These are phyloP conservation scores for Sphaerophoria taeniata DNA, from an alignment of 2,888 invertebrate species.

Conservation along the genomic window DNA sequence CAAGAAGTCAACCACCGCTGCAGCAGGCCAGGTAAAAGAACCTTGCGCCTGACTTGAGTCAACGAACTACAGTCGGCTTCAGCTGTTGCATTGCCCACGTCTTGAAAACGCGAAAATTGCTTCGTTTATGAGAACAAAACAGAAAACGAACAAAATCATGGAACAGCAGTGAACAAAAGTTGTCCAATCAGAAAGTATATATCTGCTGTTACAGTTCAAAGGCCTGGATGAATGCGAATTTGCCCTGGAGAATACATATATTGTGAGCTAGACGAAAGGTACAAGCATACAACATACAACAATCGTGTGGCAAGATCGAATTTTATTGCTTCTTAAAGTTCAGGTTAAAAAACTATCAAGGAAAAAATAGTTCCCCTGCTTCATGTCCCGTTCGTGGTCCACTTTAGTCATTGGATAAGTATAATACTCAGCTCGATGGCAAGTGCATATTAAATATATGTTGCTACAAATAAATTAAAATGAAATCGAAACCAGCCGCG, in stretches of 20 bases:
- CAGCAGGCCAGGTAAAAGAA: conserved; percentile 62
- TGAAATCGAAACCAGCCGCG: conserved; percentile 64
- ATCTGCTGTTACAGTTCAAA: conserved; percentile 70
- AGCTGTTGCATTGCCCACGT: conserved; percentile 35
- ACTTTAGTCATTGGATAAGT: no score
- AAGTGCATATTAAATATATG: conserved; percentile 20
- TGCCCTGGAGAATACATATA: conserved; percentile 61
- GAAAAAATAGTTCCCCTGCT: conserved; percentile 68
- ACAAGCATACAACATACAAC: conserved; percentile 5
- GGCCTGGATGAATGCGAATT: conserved; percentile 70
- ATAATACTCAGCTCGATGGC: neutral
- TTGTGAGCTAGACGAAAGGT: neutral
- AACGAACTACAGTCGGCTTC: conserved; percentile 53
- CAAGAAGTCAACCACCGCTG: conserved; percentile 63
- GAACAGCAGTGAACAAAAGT: conserved; percentile 61
- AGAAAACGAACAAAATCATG: conserved; percentile 42
- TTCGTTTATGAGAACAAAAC: neutral
- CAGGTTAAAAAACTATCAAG: conserved; percentile 76
- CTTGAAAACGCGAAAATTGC: conserved; percentile 39
- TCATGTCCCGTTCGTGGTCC: neutral
- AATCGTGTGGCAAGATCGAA: conserved; percentile 66
- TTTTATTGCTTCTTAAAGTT: conserved; percentile 64
- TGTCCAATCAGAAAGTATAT: conserved; percentile 67
- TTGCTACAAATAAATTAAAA: conserved; percentile 69
- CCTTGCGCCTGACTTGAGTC: conserved; percentile 69